Evolutionary conservation across 2,113 vertebrate genomes (phyloP).

Genomic region (Catharus minimus): DNA sequence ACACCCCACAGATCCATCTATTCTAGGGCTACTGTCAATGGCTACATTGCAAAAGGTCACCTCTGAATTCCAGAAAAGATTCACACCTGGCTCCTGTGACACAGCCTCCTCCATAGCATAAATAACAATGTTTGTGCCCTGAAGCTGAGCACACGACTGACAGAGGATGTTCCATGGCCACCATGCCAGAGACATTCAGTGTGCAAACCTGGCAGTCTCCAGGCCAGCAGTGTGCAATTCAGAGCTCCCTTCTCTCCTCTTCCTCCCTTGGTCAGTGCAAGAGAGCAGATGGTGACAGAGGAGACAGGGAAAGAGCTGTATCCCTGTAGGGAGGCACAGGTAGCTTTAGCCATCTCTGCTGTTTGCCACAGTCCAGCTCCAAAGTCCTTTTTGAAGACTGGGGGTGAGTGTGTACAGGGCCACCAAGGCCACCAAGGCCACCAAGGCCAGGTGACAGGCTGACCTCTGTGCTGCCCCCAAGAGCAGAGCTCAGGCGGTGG

Average conservation of each 20-base stretch:
- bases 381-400: neutral
- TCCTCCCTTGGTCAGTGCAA: neutral
- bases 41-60: neutral
- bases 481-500: neutral
- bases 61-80: neutral
- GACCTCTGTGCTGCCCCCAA: neutral
- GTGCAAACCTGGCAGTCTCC: neutral
- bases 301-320: neutral
- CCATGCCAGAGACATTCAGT: rapidly evolving
- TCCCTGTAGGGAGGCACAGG: neutral
- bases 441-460: neutral
- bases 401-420: neutral
- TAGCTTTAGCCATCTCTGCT: neutral
- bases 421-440: neutral
- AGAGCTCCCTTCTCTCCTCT: neutral
- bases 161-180: neutral
- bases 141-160: neutral
- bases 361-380: neutral
- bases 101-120: neutral
- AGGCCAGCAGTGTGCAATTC: neutral
- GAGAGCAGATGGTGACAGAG: neutral
- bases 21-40: neutral
- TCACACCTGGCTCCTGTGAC: neutral
- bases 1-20: rapidly evolving
- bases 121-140: neutral